Percentiles rank a stretch among this genome's conserved stretches.
Conservation (phyloP, 2,797 vertebrate species). For the Lycodopsis pacificus region DNA sequence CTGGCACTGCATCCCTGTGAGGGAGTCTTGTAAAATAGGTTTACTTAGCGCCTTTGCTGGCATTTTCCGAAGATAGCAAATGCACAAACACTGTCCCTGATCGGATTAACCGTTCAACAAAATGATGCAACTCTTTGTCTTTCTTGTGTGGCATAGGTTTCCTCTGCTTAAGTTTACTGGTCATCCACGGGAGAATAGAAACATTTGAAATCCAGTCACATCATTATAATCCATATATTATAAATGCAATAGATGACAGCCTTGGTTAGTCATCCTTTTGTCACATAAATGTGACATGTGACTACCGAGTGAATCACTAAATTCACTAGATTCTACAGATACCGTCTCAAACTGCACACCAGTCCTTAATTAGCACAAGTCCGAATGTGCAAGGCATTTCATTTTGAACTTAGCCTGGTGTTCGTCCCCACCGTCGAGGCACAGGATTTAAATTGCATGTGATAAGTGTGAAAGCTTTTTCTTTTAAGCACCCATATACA, state of each 20-base stretch:
- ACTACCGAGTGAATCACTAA: conserved; percentile 61
- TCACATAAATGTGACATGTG: conserved; percentile 64
- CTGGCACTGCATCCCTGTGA: conserved; percentile 86
- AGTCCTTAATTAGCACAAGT: conserved; percentile 66
- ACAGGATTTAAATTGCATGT: conserved; percentile 79
- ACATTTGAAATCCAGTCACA: conserved; percentile 63
- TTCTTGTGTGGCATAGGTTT: conserved; percentile 86
- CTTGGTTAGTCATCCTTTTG: conserved; percentile 70
- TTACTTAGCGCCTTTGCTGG: conserved; percentile 88
- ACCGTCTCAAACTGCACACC: conserved; percentile 52
- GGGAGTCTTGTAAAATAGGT: conserved; percentile 90
- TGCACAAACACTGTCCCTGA: conserved; percentile 87
- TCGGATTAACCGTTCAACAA: conserved; percentile 88
- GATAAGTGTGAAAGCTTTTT: conserved; percentile 78
- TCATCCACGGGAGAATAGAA: conserved; percentile 72
- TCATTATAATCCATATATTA: conserved; percentile 76
- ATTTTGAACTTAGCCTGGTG: conserved; percentile 74
- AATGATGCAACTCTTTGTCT: conserved; percentile 91
- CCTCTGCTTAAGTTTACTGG: conserved; percentile 82
- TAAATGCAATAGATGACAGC: conserved; percentile 72
- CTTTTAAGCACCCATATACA: conserved; percentile 72
- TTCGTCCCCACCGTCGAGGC: conserved; percentile 65
- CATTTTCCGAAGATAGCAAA: conserved; percentile 88
- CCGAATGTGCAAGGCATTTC: conserved; percentile 73
- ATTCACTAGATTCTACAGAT: conserved; percentile 57